Evolutionary conservation across 2,888 invertebrate species (phyloP), one percentile per base, ranked within the genome.

Genomic region (Coleophora flavipennella): DNA sequence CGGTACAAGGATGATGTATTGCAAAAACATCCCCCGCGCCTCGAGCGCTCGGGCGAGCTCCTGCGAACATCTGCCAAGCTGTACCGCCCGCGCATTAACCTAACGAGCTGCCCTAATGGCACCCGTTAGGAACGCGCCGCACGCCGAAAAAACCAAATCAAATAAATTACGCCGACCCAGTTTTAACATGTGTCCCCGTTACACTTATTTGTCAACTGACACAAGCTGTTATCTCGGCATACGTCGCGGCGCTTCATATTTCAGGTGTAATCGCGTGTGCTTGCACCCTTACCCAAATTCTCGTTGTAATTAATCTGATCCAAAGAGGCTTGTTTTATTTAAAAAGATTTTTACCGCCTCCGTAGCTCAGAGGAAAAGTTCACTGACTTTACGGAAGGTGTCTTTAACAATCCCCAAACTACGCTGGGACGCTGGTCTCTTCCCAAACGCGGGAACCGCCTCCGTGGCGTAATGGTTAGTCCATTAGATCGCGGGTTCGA

Each of bases 61-160:
- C 59, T 51, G 51, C 55, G 62, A 71, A 66, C 83, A 81, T 65
- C 79, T 81, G 81, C 70, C 69, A 68, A 59, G 68, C 78, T 80
- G 81, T 70, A 67, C 71, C 78, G 74, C 71, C 65, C 70, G 61
- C 70, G 71, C 79, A 79, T 81, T 81, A 76, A 71, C 69, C 72
- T 81, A 83, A 83, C 81, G 83, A 83, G 80, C 74, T 63, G 63
- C 64, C 72, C 72, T 83, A 81, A 83, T 81, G 79, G 80, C 71
- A 56, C 59, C 52, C 66, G 68, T 66, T 68, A 74, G 71, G 77
- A 71, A 55, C 69, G 64, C 65, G 60, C 46, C 63, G 52, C 57
- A 48, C 43, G 51, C 49, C 59, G 72, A 79, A 78, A 77, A 76
- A 62, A 62, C 54, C 59, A 68, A 75, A 78, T 75, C 67, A 70